Evolutionary conservation across 2,113 vertebrate species (phyloP).

Genomic region (Lontra canadensis): DNA sequence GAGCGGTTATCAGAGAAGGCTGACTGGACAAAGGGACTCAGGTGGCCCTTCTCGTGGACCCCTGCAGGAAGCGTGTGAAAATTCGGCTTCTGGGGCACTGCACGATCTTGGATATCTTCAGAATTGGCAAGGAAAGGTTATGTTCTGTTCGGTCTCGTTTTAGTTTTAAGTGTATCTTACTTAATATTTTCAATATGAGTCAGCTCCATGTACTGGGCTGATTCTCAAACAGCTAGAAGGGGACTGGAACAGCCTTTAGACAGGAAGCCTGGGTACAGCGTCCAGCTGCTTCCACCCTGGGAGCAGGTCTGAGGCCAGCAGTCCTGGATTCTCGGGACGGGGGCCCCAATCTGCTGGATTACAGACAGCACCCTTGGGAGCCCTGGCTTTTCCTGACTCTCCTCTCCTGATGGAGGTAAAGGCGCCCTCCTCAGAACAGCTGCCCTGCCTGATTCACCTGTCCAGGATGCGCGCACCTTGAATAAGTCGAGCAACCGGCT

Average conservation of each 20-base stretch:
- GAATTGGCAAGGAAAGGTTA: neutral
- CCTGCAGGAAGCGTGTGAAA: rapidly evolving
- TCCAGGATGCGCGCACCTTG: neutral
- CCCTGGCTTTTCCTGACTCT: neutral
- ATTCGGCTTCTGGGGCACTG: neutral
- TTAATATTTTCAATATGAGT: slow-evolving; percentile 62
- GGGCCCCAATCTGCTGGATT: neutral
- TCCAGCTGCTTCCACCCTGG: slow-evolving; percentile 20
- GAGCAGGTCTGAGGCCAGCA: neutral
- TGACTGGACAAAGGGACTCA: neutral
- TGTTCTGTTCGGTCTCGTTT: neutral
- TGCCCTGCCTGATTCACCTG: neutral
- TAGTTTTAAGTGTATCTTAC: slow-evolving; percentile 15
- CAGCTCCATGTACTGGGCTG: neutral
- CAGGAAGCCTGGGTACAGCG: neutral
- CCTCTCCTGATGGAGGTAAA: neutral
- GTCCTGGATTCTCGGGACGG: neutral
- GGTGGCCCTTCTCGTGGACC: rapidly evolving
- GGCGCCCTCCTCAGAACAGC: neutral
- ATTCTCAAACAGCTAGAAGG: slow-evolving; percentile 47
- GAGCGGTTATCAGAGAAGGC: rapidly evolving
- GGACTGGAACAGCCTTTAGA: neutral
- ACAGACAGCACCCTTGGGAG: neutral
- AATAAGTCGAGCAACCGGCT: neutral
- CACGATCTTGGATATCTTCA: neutral